phyloP scores from a whole-genome alignment of 2,888 invertebrate species.

The Idaea dimidiata region DNA sequence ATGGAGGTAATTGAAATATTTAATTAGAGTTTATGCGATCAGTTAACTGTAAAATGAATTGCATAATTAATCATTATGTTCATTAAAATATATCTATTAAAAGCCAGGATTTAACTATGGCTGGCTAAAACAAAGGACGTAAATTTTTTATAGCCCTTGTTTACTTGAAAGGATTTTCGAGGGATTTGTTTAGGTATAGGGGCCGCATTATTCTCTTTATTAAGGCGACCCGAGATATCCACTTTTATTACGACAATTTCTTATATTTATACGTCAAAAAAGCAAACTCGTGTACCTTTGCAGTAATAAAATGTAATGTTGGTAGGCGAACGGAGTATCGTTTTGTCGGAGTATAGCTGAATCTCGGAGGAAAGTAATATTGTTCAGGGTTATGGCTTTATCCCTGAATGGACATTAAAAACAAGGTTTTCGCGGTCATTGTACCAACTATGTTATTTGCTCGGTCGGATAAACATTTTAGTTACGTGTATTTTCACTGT shows the following conservation, averaged over 20 bases:
- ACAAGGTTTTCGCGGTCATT: constrained; percentile 46
- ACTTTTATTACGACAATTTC: constrained; percentile 54
- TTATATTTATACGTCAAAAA: constrained; percentile 64
- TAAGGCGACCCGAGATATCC: constrained; percentile 48
- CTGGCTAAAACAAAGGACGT: constrained; percentile 12
- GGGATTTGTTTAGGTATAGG: constrained; percentile 33
- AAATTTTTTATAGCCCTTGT: constrained; percentile 37
- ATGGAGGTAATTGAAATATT: constrained; percentile 5
- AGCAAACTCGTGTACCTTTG: constrained; percentile 66
- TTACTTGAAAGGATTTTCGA: constrained; percentile 39
- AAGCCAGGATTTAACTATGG: constrained; percentile 5
- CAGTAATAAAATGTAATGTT: constrained; percentile 69
- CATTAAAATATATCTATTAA: neutral
- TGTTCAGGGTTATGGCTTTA: constrained; percentile 52
- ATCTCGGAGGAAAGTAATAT: constrained; percentile 60
- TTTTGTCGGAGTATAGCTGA: constrained; percentile 50
- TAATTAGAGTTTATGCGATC: neutral
- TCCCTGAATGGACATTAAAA: constrained; percentile 53
- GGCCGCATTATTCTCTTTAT: constrained; percentile 41
- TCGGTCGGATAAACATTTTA: constrained; percentile 14
- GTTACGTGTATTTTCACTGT: neutral
- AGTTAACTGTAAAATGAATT: constrained; percentile 13
- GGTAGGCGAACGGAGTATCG: constrained; percentile 50
- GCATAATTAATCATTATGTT: constrained; percentile 7
- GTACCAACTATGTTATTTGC: constrained; percentile 33